Conservation (phyloP, 2,113 vertebrate species). For the Gnathonemus echidnorhynchus region DNA sequence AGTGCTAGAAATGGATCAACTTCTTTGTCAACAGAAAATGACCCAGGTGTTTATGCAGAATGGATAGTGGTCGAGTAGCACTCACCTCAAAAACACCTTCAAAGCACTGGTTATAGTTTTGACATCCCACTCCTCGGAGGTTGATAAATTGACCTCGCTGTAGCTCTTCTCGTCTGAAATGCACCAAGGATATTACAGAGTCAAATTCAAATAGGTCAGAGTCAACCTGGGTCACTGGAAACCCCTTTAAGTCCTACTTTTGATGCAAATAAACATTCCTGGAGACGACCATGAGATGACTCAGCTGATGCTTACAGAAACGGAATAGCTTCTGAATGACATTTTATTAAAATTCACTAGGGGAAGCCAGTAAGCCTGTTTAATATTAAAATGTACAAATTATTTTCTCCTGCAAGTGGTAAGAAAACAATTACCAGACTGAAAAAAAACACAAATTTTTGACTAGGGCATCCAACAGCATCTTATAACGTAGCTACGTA, state of each 20-base stretch:
- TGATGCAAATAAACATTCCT: neutral
- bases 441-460: neutral
- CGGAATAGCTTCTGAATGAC: neutral
- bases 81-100: constrained; percentile 89
- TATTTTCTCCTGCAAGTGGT: neutral
- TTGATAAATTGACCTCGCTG: constrained; percentile 76
- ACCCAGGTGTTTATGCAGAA: neutral
- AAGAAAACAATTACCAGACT: neutral
- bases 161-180: constrained; percentile 75
- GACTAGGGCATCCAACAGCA: neutral
- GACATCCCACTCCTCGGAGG: constrained; percentile 83
- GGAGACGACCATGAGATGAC: neutral
- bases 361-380: neutral
- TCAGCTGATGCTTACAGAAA: neutral
- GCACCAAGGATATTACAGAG: neutral
- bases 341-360: neutral
- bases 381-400: neutral
- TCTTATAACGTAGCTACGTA: neutral
- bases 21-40: neutral
- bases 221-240: neutral
- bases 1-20: neutral
- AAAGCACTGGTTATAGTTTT: constrained; percentile 94
- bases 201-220: neutral
- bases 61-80: neutral
- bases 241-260: neutral